Evolutionary conservation across 2,797 vertebrate species (phyloP).

Genomic region (Okamejei kenojei): DNA sequence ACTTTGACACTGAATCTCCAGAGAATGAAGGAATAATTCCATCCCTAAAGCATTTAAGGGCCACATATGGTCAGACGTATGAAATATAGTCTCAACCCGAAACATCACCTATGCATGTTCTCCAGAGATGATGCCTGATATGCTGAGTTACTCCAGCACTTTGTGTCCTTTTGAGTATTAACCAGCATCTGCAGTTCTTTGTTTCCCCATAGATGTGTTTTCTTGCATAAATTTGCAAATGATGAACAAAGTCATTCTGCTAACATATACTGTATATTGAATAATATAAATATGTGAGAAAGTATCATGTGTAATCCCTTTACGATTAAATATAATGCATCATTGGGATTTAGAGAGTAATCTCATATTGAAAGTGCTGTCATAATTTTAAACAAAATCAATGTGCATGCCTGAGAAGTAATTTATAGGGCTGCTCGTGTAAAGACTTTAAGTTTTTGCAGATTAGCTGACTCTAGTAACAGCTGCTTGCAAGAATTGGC

Average conservation of each 20-base stretch:
- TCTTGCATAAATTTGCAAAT: neutral
- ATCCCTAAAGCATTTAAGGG: neutral
- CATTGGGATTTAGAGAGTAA: constrained; percentile 4
- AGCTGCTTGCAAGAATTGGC: neutral
- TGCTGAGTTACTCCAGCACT: too few species aligned
- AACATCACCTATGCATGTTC: too few species aligned
- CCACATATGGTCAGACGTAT: neutral
- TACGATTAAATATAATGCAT: neutral
- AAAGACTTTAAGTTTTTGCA: neutral
- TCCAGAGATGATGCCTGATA: too few species aligned
- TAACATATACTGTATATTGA: neutral
- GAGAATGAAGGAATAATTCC: neutral
- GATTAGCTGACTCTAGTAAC: neutral
- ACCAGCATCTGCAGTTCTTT: too few species aligned
- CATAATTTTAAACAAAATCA: neutral
- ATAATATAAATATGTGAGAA: neutral
- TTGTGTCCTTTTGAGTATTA: too few species aligned
- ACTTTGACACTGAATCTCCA: neutral
- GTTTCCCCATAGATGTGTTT: too few species aligned
- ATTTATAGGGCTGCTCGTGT: neutral
- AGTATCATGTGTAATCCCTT: neutral
- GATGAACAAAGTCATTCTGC: neutral
- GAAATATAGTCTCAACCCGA: too few species aligned
- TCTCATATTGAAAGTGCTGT: constrained; percentile 2
- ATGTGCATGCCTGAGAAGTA: neutral